Percentiles rank a stretch among this genome's conserved stretches.
Conservation (phyloP, 64 coral and sea anemone genomes). For the Porites australiensis region DNA sequence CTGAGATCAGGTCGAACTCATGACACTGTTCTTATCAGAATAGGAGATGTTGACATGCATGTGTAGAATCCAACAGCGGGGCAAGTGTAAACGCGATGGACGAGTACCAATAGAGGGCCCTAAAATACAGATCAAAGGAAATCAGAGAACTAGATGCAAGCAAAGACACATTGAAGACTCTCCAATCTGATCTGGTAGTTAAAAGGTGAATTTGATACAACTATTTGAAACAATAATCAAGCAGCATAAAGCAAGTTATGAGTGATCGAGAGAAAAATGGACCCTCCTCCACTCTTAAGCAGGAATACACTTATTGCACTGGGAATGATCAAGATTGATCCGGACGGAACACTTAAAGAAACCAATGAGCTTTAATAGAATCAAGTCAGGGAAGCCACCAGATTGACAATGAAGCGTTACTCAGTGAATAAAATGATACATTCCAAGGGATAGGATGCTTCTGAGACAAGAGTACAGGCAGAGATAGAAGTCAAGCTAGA, state of each 20-base stretch:
- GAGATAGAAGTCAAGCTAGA: conserved; percentile 70
- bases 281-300: conserved; percentile 65
- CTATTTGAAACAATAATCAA: conserved; percentile 63
- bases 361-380: conserved; percentile 27
- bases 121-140: conserved; percentile 79
- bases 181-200: conserved; percentile 45
- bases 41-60: conserved; percentile 61
- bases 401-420: not conserved
- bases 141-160: conserved; percentile 36
- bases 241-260: conserved; percentile 48
- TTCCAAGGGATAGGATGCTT: conserved; percentile 71
- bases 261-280: conserved; percentile 68
- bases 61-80: conserved; percentile 71
- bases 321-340: conserved; percentile 54
- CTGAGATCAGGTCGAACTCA: conserved; percentile 54
- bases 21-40: conserved; percentile 58
- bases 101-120: conserved; percentile 80
- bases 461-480: conserved; percentile 42
- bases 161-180: conserved; percentile 54
- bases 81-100: conserved; percentile 82
- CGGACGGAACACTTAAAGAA: conserved; percentile 34
- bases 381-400: conserved; percentile 14
- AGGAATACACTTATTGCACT: conserved; percentile 66
- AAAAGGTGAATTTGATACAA: conserved; percentile 68
- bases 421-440: conserved; percentile 19